These are phyloP conservation scores for Gallinago paraguaiae DNA, from an alignment of 2,113 vertebrate genomes.

Conservation along the genomic window DNA sequence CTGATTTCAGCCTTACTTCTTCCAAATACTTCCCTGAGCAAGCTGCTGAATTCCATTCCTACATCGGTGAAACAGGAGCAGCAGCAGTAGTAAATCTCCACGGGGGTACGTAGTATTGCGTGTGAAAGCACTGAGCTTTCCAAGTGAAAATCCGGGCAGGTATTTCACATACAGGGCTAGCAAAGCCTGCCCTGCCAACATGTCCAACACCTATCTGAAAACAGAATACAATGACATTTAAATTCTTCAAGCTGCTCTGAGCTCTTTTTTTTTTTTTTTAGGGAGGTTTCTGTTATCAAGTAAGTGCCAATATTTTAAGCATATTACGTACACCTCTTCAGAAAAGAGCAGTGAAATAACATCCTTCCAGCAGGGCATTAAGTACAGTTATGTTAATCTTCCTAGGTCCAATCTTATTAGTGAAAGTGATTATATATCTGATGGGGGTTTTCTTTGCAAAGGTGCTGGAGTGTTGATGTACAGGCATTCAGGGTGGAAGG, in stretches of 20 bases:
- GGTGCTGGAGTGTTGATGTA: background rate
- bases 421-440: background rate
- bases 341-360: background rate
- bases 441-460: background rate
- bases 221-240: background rate
- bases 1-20: background rate
- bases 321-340: background rate
- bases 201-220: background rate
- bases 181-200: background rate
- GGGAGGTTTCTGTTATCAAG: background rate
- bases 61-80: background rate
- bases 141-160: background rate
- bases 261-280: background rate
- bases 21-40: background rate
- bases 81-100: background rate
- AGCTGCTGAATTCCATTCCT: background rate
- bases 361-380: background rate
- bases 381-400: background rate
- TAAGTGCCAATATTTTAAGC: background rate
- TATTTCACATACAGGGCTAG: background rate
- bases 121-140: background rate
- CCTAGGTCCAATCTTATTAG: background rate
- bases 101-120: background rate
- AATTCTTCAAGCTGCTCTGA: background rate
- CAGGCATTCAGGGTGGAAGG: background rate